These are phyloP conservation scores for Achroia grisella DNA, from an alignment of 1,140 invertebrate species.

Conservation along the genomic window DNA sequence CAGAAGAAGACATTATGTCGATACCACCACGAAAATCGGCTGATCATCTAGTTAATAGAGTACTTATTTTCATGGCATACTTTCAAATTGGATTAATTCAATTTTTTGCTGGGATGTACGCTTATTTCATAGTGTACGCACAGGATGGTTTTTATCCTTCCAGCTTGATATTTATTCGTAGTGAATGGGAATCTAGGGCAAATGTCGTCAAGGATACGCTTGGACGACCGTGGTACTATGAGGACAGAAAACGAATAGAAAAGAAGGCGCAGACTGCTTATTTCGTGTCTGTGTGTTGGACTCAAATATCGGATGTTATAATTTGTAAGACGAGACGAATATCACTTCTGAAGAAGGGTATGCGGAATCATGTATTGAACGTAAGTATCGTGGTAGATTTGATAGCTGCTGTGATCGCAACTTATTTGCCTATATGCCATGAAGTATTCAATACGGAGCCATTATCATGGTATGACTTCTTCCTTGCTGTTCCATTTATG, in stretches of 20 bases:
- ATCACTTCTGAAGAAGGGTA: slow-evolving; percentile 85
- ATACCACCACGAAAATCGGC: slow-evolving; percentile 84
- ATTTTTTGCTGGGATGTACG: slow-evolving; percentile 89
- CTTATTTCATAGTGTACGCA: slow-evolving; percentile 91
- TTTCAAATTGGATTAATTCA: slow-evolving; percentile 93
- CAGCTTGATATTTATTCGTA: slow-evolving; percentile 77
- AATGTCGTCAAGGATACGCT: slow-evolving; percentile 85
- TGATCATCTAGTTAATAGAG: slow-evolving; percentile 88
- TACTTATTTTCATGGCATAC: slow-evolving; percentile 84
- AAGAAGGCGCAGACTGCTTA: slow-evolving; percentile 87
- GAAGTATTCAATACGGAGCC: slow-evolving; percentile 74
- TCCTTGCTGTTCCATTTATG: slow-evolving; percentile 83
- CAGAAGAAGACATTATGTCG: slow-evolving; percentile 92
- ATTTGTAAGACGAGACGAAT: slow-evolving; percentile 87
- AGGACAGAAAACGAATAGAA: slow-evolving; percentile 82
- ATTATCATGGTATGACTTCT: slow-evolving; percentile 79
- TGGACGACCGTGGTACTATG: slow-evolving; percentile 83
- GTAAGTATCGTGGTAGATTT: slow-evolving; percentile 82
- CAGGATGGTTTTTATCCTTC: slow-evolving; percentile 86
- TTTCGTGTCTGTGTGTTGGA: slow-evolving; percentile 86
- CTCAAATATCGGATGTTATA: slow-evolving; percentile 87
- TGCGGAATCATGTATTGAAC: slow-evolving; percentile 84
- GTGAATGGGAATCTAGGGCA: slow-evolving; percentile 82
- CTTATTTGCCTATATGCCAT: slow-evolving; percentile 82
- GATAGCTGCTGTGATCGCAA: slow-evolving; percentile 76